These are phyloP conservation scores for Myrmecobius fasciatus DNA, from an alignment of 2,113 vertebrate genomes.

Conservation along the genomic window DNA sequence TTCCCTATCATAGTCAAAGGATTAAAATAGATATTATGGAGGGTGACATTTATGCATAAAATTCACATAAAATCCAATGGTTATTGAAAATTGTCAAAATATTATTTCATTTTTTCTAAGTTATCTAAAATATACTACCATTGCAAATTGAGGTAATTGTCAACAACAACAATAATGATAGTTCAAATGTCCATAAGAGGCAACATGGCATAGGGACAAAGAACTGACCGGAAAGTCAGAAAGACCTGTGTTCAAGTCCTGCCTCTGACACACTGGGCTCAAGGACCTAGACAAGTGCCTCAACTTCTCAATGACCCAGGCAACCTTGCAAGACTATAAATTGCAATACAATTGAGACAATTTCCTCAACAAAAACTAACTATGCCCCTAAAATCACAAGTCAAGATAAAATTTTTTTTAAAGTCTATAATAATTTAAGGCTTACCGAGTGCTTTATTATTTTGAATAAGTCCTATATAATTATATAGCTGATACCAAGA, in stretches of 20 bases:
- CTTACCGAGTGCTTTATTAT: conserved; percentile 13
- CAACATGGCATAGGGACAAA: not conserved
- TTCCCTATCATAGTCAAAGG: conserved; percentile 8
- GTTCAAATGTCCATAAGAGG: not conserved
- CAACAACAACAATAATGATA: not conserved
- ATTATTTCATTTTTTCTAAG: not conserved
- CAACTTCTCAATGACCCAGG: not conserved
- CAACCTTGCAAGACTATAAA: not conserved
- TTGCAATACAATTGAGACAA: not conserved
- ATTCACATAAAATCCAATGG: not conserved
- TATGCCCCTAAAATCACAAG: not conserved
- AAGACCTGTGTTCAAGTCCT: not conserved
- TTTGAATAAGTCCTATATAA: conserved; percentile 23
- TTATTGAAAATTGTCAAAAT: not conserved
- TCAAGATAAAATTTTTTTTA: not conserved
- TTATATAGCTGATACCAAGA: conserved; percentile 24
- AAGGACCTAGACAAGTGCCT: not conserved
- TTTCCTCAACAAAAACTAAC: not conserved
- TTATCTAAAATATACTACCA: not conserved
- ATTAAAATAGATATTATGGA: not conserved
- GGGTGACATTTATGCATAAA: accelerated
- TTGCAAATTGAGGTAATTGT: not conserved
- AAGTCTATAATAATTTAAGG: not conserved
- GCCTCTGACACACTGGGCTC: not conserved
- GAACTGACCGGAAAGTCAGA: not conserved